Evolutionary conservation across 2,888 invertebrate species (phyloP).

Genomic region (Nebria salina): DNA sequence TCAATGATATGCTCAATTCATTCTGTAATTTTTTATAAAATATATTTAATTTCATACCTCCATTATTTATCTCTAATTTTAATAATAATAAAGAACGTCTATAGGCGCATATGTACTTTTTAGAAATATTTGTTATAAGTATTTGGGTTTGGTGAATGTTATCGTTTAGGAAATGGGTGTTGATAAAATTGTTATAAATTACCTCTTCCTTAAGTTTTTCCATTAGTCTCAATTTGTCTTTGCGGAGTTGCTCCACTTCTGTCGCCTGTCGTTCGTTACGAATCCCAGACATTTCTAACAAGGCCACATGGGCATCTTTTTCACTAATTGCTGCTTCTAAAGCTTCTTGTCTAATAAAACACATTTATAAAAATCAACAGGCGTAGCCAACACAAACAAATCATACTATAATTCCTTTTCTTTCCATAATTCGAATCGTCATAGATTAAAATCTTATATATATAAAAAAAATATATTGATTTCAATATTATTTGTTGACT

Average conservation of each 20-base stretch:
- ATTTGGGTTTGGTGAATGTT: too few relatives aligned
- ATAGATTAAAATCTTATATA: too few relatives aligned
- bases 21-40: conserved; percentile 55
- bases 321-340: conserved; percentile 85
- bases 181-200: conserved; percentile 40
- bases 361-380: not conserved
- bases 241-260: conserved; percentile 73
- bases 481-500: conserved; percentile 55
- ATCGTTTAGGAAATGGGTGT: too few relatives aligned
- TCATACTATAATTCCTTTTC: too few relatives aligned
- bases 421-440: too few relatives aligned
- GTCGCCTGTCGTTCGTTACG: conserved; percentile 71
- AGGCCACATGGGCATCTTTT: conserved; percentile 87
- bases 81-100: too few relatives aligned
- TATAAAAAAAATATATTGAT: too few relatives aligned
- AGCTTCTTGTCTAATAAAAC: conserved; percentile 77
- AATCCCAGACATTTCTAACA: conserved; percentile 79
- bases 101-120: too few relatives aligned
- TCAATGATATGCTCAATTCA: conserved; percentile 59
- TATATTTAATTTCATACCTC: not conserved
- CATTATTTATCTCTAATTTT: too few relatives aligned
- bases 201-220: conserved; percentile 78
- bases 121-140: too few relatives aligned
- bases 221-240: conserved; percentile 76
- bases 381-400: not conserved